phyloP scores from a whole-genome alignment of 2,888 invertebrate genomes.

The Drosophila imparisetae region DNA sequence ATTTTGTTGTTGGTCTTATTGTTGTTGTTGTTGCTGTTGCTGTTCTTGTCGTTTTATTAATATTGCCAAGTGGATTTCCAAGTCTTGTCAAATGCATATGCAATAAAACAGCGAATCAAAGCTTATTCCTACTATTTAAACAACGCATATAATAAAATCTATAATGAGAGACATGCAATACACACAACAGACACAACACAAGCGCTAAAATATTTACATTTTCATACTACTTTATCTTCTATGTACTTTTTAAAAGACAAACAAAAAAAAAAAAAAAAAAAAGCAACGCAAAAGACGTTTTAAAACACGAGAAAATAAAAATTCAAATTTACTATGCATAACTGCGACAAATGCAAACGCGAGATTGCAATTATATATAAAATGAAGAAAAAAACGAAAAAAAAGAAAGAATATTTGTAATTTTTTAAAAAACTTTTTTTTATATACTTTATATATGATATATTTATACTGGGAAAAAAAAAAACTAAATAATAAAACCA shows the following conservation, averaged over 20 bases:
- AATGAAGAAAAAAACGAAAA: constrained; percentile 11
- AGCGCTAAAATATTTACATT: constrained; percentile 36
- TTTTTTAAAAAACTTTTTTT: constrained; percentile 77
- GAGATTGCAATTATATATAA: constrained; percentile 46
- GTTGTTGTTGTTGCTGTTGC: constrained; percentile 8
- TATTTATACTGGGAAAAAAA: constrained; percentile 73
- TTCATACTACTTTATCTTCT: constrained; percentile 29
- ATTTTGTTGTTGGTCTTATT: constrained; percentile 4
- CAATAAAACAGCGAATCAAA: constrained; percentile 32
- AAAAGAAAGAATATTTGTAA: constrained; percentile 70
- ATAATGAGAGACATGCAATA: constrained; percentile 29
- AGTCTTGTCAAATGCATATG: constrained; percentile 32
- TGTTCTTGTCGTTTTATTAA: constrained; percentile 9
- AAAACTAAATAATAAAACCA: constrained; percentile 67
- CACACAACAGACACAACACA: constrained; percentile 31
- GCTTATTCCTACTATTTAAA: constrained; percentile 48
- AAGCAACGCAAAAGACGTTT: constrained; percentile 49
- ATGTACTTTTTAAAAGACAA: constrained; percentile 68
- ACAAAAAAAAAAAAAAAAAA: constrained; percentile 40
- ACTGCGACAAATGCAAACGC: constrained; percentile 29
- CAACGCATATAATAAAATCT: constrained; percentile 23
- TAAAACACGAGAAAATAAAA: constrained; percentile 30
- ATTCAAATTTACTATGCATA: constrained; percentile 41
- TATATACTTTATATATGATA: constrained; percentile 77
- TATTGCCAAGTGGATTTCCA: constrained; percentile 14